Percentiles rank a stretch among this genome's conserved stretches.
Evolutionary conservation across 2,888 invertebrate genomes (phyloP).

Genomic region (Cephonodes hylas): DNA sequence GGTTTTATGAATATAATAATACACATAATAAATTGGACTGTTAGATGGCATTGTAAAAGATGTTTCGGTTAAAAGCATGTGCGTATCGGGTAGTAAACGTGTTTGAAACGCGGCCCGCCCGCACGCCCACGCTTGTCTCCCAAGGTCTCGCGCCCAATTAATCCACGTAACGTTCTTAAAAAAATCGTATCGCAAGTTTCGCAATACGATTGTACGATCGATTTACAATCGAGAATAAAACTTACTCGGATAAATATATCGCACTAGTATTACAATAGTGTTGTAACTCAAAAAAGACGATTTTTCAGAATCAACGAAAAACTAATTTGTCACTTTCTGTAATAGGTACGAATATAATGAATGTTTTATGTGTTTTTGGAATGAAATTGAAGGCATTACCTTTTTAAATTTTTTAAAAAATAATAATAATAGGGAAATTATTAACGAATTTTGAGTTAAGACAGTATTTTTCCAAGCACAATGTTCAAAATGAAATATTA

Average conservation of each 20-base stretch:
- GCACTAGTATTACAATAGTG: no score
- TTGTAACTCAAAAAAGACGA: no score
- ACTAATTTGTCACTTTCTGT: no score
- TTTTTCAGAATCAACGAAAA: no score
- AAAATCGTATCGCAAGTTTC: background rate
- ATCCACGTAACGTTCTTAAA: conserved; percentile 24
- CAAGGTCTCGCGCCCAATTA: conserved; percentile 59
- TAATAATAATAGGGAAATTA: no score
- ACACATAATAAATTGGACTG: background rate
- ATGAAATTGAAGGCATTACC: no score
- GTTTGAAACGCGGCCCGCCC: conserved; percentile 18
- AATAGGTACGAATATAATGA: no score
- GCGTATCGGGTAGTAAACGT: background rate
- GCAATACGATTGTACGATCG: background rate
- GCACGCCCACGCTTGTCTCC: conserved; percentile 47
- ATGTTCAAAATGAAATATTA: no score
- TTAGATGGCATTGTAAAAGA: background rate
- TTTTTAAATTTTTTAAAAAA: no score
- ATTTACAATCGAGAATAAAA: background rate
- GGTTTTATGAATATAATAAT: background rate
- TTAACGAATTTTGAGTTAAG: no score
- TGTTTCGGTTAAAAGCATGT: background rate
- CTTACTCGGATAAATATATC: background rate
- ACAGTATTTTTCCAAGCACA: no score
- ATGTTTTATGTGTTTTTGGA: no score